Evolutionary conservation across 2,797 vertebrate genomes (phyloP).

Genomic region (Gallinago stenura): DNA sequence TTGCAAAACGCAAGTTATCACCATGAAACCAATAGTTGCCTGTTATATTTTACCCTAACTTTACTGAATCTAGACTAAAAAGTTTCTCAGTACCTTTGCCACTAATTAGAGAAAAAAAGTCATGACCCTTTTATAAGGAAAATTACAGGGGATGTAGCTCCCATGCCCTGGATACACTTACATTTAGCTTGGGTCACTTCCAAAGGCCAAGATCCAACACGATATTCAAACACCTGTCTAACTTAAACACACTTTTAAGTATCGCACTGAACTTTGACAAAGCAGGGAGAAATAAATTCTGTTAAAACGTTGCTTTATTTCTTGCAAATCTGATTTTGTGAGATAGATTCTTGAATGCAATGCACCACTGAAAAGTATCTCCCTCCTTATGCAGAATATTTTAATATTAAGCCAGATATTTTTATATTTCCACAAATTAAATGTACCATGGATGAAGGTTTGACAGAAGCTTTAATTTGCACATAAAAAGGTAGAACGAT

Average conservation of each 20-base stretch:
- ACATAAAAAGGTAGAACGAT: slow-evolving; percentile 77
- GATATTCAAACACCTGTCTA: not conserved
- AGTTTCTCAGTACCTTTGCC: not conserved
- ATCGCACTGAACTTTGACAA: not conserved
- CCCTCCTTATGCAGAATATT: slow-evolving; percentile 36
- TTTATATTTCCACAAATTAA: slow-evolving; percentile 70
- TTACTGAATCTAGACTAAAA: not conserved
- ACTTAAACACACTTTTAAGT: not conserved
- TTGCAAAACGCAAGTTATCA: not conserved
- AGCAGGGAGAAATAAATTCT: not conserved
- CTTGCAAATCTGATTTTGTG: not conserved
- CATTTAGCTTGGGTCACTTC: slow-evolving; percentile 39
- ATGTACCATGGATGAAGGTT: slow-evolving; percentile 74
- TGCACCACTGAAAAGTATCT: slow-evolving; percentile 28
- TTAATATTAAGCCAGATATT: slow-evolving; percentile 62
- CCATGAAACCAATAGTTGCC: rapidly evolving
- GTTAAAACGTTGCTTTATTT: not conserved
- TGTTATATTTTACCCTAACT: not conserved
- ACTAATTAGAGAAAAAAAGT: not conserved
- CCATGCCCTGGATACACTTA: not conserved
- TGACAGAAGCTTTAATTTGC: slow-evolving; percentile 77
- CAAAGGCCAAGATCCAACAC: not conserved
- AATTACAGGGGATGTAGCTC: not conserved
- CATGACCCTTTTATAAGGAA: not conserved
- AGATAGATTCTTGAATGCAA: not conserved